Conservation (phyloP, 2,797 vertebrate genomes). For the Falco concolor region DNA sequence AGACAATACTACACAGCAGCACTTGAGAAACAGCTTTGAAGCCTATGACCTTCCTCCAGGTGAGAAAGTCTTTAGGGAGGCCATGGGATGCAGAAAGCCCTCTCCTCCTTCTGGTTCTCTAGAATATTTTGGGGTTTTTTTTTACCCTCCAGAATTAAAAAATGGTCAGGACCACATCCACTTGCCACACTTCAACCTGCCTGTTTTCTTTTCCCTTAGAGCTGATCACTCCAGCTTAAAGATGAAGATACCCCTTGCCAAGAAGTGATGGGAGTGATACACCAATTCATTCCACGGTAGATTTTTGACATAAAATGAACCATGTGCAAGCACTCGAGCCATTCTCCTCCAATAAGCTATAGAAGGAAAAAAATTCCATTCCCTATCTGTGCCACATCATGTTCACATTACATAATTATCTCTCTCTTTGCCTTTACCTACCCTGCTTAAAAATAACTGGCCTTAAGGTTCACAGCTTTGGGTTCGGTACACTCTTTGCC, state of each 20-base stretch:
- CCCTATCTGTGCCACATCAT: background rate
- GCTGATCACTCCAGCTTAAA: background rate
- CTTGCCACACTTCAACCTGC: background rate
- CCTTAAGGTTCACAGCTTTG: background rate
- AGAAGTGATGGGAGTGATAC: background rate
- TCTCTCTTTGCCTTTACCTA: background rate
- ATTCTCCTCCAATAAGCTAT: background rate
- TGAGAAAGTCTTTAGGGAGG: background rate
- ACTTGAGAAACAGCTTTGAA: constrained; percentile 34
- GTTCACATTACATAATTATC: background rate
- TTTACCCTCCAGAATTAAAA: background rate
- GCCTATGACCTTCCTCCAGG: background rate
- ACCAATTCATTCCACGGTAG: background rate
- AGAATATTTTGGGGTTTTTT: background rate
- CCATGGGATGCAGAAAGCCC: background rate
- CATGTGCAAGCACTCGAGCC: background rate
- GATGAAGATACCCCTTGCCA: background rate
- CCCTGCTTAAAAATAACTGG: background rate
- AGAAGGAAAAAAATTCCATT: background rate
- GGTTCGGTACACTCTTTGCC: background rate
- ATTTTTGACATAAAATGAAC: background rate
- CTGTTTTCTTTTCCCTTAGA: background rate
- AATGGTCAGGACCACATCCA: background rate
- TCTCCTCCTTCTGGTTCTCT: background rate
- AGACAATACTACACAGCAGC: background rate